These are phyloP conservation scores for Drosophila pseudotalamancana DNA, from an alignment of 2,888 invertebrate genomes.

Conservation along the genomic window DNA sequence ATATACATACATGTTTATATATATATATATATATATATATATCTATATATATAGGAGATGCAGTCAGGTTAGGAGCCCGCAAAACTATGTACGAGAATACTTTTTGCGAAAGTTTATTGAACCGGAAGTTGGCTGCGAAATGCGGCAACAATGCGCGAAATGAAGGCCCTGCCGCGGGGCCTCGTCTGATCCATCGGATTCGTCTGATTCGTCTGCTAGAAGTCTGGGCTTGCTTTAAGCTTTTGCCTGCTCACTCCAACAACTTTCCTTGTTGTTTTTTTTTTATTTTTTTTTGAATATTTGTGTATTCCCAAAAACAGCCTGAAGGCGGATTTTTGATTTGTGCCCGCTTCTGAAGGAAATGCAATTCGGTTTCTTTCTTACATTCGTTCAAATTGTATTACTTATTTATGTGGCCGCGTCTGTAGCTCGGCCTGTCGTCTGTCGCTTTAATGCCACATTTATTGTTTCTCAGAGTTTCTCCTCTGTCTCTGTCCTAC, in stretches of 20 bases:
- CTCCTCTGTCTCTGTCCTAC: background rate
- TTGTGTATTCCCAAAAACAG: conserved; percentile 11
- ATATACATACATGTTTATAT: conserved; percentile 22
- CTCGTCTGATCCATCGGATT: conserved; percentile 21
- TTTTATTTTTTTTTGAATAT: background rate
- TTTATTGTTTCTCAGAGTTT: conserved; percentile 54
- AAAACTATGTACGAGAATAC: conserved; percentile 66
- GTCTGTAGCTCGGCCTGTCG: conserved; percentile 32
- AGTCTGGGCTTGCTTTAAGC: conserved; percentile 51
- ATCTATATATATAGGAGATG: background rate
- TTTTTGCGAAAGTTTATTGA: conserved; percentile 75
- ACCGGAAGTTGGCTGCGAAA: conserved; percentile 74
- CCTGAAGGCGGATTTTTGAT: conserved; percentile 57
- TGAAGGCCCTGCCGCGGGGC: conserved; percentile 17
- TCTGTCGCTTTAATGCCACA: conserved; percentile 55
- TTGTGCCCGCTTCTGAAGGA: conserved; percentile 18
- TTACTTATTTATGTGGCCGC: conserved; percentile 51
- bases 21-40: background rate
- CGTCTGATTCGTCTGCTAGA: conserved; percentile 37
- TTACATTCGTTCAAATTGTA: conserved; percentile 30
- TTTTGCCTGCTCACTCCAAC: conserved; percentile 18
- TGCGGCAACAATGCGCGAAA: conserved; percentile 67
- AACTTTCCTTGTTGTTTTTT: background rate
- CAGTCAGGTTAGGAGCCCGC: background rate
- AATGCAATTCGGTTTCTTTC: conserved; percentile 14